A percentile compares a stretch with the other conserved stretches of the same genome.
Conservation (phyloP, 2,113 vertebrate species). For the Abramis brama region DNA sequence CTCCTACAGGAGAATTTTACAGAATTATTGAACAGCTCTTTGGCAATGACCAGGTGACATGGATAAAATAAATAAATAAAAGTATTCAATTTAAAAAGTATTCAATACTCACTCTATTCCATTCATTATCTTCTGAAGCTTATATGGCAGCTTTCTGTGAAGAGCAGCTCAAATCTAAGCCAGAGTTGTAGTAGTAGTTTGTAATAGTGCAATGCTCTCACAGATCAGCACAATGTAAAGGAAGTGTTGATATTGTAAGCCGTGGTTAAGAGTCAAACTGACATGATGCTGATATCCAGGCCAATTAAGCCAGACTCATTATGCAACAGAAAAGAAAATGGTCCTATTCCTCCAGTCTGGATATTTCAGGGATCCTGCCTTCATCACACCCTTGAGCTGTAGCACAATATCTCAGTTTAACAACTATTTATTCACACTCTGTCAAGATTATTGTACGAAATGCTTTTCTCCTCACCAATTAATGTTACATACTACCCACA, state of each 20-base stretch:
- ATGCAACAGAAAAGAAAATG: neutral
- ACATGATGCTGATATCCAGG: neutral
- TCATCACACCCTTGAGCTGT: neutral
- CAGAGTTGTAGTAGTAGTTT: neutral
- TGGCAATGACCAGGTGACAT: neutral
- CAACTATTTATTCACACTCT: conserved; percentile 34
- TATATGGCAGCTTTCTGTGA: neutral
- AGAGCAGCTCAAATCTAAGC: neutral
- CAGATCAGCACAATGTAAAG: neutral
- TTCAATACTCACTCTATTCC: neutral
- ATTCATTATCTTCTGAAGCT: neutral
- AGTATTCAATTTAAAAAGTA: neutral
- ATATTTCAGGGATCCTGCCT: conserved; percentile 23
- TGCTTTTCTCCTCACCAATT: conserved; percentile 23
- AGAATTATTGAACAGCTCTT: neutral
- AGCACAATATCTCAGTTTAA: conserved; percentile 32
- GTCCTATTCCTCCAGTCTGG: neutral
- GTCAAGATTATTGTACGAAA: conserved; percentile 21
- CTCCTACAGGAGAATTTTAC: neutral
- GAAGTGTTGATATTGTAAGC: neutral
- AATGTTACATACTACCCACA: conserved; percentile 15
- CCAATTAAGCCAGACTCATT: conserved; percentile 18
- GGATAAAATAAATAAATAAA: neutral
- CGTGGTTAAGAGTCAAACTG: neutral
- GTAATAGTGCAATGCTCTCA: neutral